Percentiles rank a stretch among this genome's conserved stretches.
phyloP scores from a whole-genome alignment of 1,140 invertebrate genomes.

The Halictus rubicundus region DNA sequence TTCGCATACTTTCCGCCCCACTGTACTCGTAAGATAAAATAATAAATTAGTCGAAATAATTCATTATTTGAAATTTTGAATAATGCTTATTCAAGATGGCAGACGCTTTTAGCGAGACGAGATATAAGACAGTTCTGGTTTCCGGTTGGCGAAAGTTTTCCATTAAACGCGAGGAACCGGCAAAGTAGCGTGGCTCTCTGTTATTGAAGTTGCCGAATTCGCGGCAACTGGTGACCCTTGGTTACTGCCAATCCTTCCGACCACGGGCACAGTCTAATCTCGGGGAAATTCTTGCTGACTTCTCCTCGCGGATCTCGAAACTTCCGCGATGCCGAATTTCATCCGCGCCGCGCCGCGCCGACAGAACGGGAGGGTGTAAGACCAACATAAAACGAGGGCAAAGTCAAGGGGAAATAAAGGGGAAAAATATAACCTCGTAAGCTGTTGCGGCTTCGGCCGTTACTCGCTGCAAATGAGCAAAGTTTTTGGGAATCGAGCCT shows the following conservation, averaged over 20 bases:
- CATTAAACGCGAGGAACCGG: conserved; percentile 1
- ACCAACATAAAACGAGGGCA: conserved; percentile 39
- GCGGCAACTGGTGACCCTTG: conserved; percentile 12
- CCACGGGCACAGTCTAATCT: conserved; percentile 46
- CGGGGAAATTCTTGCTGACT: conserved; percentile 41
- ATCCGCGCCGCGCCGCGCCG: background rate
- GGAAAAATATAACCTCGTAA: conserved; percentile 1
- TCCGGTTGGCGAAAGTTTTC: conserved; percentile 13
- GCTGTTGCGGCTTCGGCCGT: background rate
- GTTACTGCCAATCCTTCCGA: conserved; percentile 18
- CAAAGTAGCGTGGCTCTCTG: background rate
- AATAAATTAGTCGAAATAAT: too few relatives aligned
- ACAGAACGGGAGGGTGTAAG: conserved; percentile 6
- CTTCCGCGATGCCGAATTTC: conserved; percentile 25
- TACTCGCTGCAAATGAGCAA: background rate
- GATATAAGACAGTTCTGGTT: too few relatives aligned
- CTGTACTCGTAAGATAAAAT: too few relatives aligned
- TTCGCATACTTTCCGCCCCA: too few relatives aligned
- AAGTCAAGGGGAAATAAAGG: conserved; percentile 31
- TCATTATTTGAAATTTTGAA: too few relatives aligned
- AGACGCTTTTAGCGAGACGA: too few relatives aligned
- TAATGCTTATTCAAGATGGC: too few relatives aligned
- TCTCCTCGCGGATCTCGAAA: conserved; percentile 41
- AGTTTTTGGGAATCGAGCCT: background rate
- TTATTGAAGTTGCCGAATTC: conserved; percentile 33